Base-by-base conservation (phyloP, 2,888 invertebrate species). In the Sinhomidia bicolor region DNA sequence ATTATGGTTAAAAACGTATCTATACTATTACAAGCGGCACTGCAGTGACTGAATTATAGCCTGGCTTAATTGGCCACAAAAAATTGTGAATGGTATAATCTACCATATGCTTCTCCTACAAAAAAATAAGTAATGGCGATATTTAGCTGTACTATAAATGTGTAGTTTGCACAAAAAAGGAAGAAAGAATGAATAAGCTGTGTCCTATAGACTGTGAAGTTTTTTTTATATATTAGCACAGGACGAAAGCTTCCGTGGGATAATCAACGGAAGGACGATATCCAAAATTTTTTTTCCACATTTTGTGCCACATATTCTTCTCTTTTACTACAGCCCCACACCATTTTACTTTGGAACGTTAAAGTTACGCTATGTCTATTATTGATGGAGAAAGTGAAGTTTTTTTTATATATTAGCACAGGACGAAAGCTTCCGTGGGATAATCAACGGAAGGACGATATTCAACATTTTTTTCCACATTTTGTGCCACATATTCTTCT, bases 221-320 rank as follows among this genome's bases (percentile, higher is more conserved):
- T n/a, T n/a, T n/a, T n/a, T n/a, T n/a, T n/a, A n/a, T n/a, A n/a
- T n/a, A n/a, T 26, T 26, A 14, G 14, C 3, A 68, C 26, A 17
- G 57, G 54, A 3, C 36, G 29, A 32, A 57, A 78, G 36, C 57
- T 57, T 78, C 78, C 78, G 54, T 17, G 36, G n/a, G 57, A 78
- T 78, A 78, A 78, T 78, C 54, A 78, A 54, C 78, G 54, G 76
- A 76, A 76, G 51, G 68, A 74, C 47, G 47, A 74, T 74, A 74
- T 26, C 74, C 74, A n/a, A n/a, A n/a, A n/a, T n/a, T n/a, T n/a
- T n/a, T n/a, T n/a, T n/a, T n/a, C n/a, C n/a, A n/a, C n/a, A n/a
- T n/a, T n/a, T n/a, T n/a, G n/a, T n/a, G n/a, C 23, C 17, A 54
- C 71, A 47, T 74, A 74, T 74, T n/a, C 74, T 26, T 12, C 23